Evolutionary conservation across 2,888 invertebrate genomes (phyloP).

Genomic region (Uloborus plumipes): DNA sequence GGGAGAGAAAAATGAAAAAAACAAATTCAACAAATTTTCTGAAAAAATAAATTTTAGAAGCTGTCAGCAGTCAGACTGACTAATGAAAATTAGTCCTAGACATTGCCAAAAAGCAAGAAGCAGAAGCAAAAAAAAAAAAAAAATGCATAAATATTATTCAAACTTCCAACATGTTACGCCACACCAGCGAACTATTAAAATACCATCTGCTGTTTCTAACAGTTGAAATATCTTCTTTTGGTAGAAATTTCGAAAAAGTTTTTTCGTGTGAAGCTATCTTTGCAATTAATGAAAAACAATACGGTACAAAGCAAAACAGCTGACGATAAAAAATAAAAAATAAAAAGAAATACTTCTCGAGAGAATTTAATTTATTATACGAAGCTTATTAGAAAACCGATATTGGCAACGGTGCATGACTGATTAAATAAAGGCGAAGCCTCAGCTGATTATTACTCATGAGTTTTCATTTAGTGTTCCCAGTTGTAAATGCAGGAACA

Average conservation of each 20-base stretch:
- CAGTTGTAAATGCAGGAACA: slow-evolving; percentile 17
- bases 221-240: slow-evolving; percentile 7
- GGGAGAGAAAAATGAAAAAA: no score
- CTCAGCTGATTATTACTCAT: slow-evolving; percentile 46
- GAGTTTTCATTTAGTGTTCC: slow-evolving; percentile 42
- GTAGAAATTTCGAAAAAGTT: background rate
- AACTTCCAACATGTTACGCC: slow-evolving; percentile 1
- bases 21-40: no score
- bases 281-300: no score
- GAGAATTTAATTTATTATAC: slow-evolving; percentile 54
- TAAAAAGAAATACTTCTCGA: slow-evolving; percentile 30
- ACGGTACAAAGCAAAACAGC: no score
- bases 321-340: slow-evolving; percentile 7
- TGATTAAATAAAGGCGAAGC: slow-evolving; percentile 45
- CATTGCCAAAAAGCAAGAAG: no score
- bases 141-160: slow-evolving; percentile 16
- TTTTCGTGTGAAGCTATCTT: no score
- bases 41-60: no score
- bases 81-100: no score
- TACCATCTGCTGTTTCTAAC: slow-evolving; percentile 32
- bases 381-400: slow-evolving; percentile 55
- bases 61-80: no score
- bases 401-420: slow-evolving; percentile 40
- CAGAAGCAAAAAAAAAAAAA: background rate
- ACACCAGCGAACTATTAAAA: slow-evolving; percentile 46